Conservation (phyloP, 2,113 vertebrate species). For the Tachuris rubrigastra region DNA sequence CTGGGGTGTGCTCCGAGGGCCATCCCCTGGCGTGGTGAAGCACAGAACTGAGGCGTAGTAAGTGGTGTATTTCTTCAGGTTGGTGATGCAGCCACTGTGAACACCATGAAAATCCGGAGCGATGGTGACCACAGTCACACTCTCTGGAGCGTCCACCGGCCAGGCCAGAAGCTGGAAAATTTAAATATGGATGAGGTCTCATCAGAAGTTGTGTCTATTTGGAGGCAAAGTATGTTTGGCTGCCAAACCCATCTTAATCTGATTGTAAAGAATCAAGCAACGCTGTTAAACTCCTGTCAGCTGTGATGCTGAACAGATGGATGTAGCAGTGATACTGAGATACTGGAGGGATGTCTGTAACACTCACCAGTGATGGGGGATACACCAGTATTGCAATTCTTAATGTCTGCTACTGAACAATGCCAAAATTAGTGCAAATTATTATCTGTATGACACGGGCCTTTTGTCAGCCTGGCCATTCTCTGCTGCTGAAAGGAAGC, state of each 20-base stretch:
- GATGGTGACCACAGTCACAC: constrained; percentile 80
- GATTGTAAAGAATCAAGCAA: neutral
- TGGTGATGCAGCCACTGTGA: constrained; percentile 85
- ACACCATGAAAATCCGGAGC: constrained; percentile 90
- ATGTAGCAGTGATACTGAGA: neutral
- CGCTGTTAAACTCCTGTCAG: neutral
- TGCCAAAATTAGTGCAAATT: neutral
- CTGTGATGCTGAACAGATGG: constrained; percentile 18
- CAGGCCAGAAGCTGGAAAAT: constrained; percentile 83
- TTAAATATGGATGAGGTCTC: neutral
- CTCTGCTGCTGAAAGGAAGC: neutral
- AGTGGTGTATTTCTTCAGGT: constrained; percentile 87
- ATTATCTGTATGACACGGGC: neutral
- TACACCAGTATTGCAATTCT: neutral
- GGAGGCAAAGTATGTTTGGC: neutral
- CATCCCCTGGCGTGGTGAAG: constrained; percentile 93
- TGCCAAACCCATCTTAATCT: constrained; percentile 29
- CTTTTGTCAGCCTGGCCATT: neutral
- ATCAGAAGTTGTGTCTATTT: neutral
- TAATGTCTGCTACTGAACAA: neutral
- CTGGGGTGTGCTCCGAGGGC: constrained; percentile 83
- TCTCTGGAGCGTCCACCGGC: constrained; percentile 80
- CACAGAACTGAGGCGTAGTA: constrained; percentile 89
- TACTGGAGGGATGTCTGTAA: neutral
- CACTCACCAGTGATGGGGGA: neutral